These are phyloP conservation scores for Melanotaenia pygmaea DNA, from an alignment of 2,797 vertebrate species.

Conservation along the genomic window DNA sequence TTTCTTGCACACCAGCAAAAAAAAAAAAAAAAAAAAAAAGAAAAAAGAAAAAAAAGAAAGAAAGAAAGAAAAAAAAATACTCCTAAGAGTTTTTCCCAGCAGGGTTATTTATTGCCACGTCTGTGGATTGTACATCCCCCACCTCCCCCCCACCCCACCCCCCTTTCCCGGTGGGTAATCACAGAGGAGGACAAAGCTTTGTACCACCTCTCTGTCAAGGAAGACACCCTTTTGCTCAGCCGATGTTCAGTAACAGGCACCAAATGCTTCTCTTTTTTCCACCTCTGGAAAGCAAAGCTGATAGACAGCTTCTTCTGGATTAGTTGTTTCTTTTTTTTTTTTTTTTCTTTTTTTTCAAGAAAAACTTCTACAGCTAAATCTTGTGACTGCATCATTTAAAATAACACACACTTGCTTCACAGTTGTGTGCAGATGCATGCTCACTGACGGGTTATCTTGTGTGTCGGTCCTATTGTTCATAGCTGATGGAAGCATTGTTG, in stretches of 20 bases:
- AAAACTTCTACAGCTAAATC: conserved; percentile 63
- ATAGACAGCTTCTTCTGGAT: conserved; percentile 62
- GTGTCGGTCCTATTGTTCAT: conserved; percentile 37
- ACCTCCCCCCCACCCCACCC: conserved; percentile 14
- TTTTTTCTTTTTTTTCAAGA: not conserved
- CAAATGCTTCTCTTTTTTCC: conserved; percentile 51
- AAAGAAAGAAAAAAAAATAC: conserved; percentile 24
- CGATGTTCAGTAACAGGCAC: conserved; percentile 64
- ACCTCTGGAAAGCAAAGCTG: conserved; percentile 65
- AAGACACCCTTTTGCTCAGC: conserved; percentile 63
- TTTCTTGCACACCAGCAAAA: conserved; percentile 34
- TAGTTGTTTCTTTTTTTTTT: conserved; percentile 51
- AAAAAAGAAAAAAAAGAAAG: conserved; percentile 21
- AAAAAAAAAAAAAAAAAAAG: conserved; percentile 45
- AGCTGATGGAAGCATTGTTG: conserved; percentile 18
- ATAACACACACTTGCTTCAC: conserved; percentile 40
- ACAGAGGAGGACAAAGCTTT: conserved; percentile 71
- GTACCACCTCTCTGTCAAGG: conserved; percentile 65
- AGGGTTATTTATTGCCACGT: conserved; percentile 79
- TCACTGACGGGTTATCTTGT: conserved; percentile 18
- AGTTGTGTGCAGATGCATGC: conserved; percentile 6
- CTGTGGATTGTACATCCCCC: conserved; percentile 62
- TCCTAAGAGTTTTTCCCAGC: conserved; percentile 70
- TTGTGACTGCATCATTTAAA: conserved; percentile 59
- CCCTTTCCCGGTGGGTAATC: conserved; percentile 74